Evolutionary conservation across 2,888 invertebrate species (phyloP).

Genomic region (Nymphalis polychloros): DNA sequence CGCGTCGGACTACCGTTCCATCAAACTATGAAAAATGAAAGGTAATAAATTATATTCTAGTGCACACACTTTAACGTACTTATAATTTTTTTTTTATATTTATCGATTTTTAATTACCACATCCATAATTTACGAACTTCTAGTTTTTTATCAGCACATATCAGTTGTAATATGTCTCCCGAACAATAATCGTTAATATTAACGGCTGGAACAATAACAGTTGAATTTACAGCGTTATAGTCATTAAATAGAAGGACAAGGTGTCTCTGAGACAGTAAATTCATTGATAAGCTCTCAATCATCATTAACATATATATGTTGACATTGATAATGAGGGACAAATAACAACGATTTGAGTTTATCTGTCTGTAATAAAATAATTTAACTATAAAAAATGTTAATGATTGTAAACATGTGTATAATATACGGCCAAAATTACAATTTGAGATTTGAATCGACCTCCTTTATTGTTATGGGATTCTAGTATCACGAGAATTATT

Average conservation of each 20-base stretch:
- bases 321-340: background rate
- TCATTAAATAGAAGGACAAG: conserved; percentile 63
- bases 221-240: conserved; percentile 68
- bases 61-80: no score
- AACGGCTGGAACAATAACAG: conserved; percentile 68
- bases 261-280: conserved; percentile 55
- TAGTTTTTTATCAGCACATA: conserved; percentile 49
- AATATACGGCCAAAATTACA: no score
- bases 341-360: background rate
- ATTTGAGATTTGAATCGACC: no score
- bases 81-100: no score
- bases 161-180: conserved; percentile 52
- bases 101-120: conserved; percentile 26
- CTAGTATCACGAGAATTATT: no score
- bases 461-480: no score
- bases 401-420: no score
- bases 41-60: no score
- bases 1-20: no score
- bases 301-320: conserved; percentile 17
- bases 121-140: conserved; percentile 37
- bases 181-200: conserved; percentile 68
- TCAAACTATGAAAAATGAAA: no score
- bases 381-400: no score
- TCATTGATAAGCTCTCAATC: conserved; percentile 43
- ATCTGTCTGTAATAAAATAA: conserved; percentile 10